Base-by-base conservation (phyloP, 2,797 vertebrate species). In the Hydrophis major region DNA sequence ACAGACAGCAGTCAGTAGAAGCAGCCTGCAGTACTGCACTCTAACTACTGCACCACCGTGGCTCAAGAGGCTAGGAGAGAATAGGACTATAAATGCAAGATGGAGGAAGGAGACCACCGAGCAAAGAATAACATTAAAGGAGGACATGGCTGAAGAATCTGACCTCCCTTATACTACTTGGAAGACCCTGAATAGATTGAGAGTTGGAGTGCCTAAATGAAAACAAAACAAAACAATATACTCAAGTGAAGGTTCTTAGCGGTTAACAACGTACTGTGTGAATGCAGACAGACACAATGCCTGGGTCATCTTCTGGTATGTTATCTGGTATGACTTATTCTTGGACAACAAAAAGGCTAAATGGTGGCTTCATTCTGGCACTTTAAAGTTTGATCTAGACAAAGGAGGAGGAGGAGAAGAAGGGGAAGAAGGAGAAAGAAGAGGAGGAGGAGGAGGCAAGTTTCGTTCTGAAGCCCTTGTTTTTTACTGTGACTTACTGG, bases 71-170 rank as follows among this genome's bases (percentile, higher is more conserved):
- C 53, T 53, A 88, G 27, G 37, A 94, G 56, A 91, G 74, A 89
- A 86, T 88, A 91, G 88, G 37, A 92, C 63, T n/a, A 63, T 13
- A 95, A 94, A 89, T 12, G 10, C 25, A 20, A 55, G 25, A 37
- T 2, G 69, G 32, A 74, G 2, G 66, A 37, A 74, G 32, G n/a
- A 18, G 16, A 74, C 66, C 14, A 32, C 6, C 1, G 2, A 37
- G 66, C 66, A 74, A 74, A n/a, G 66, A 37, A 18, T 37, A 69
- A 74, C 66, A 18, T 74, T 18, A 74, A 74, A 32, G 14, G n/a
- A 37, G 66, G n/a, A 69, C 66, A 69, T 32, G 66, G n/a, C n/a
- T 69, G n/a, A 32, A 69, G 5, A 16, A 69, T 69, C 66, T 69
- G 66, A 32, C n/a, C n/a, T 69, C 63, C n/a, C 1, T 69, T 69